Conservation (phyloP, 1,140 invertebrate species). For the Probaryconus sp. region DNA sequence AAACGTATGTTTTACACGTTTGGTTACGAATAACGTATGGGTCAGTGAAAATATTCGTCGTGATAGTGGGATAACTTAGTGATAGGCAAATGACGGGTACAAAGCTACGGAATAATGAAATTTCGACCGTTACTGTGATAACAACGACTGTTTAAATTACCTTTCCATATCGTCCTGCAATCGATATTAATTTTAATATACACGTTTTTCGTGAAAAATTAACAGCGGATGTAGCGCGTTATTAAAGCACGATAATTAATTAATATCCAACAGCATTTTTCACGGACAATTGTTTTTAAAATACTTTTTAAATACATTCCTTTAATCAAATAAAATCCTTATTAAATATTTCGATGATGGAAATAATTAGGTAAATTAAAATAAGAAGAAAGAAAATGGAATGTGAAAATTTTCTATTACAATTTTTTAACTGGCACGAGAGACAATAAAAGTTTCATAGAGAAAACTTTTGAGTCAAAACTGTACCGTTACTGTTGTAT, state of each 20-base stretch:
- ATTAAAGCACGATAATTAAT: constrained; percentile 27
- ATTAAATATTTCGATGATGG: no score
- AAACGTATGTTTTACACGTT: constrained; percentile 33
- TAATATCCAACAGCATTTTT: no score
- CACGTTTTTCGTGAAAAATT: constrained; percentile 19
- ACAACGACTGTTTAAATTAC: constrained; percentile 34
- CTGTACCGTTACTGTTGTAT: no score
- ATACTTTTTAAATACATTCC: no score
- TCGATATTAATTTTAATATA: constrained; percentile 43
- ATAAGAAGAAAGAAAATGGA: no score
- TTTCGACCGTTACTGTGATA: constrained; percentile 38
- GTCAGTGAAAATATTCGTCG: constrained; percentile 44
- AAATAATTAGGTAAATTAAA: no score
- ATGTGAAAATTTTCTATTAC: no score
- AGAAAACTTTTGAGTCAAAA: no score
- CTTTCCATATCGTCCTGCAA: constrained; percentile 14
- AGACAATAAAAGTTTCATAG: no score
- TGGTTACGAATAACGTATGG: constrained; percentile 10
- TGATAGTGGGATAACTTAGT: constrained; percentile 45
- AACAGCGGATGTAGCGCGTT: neutral
- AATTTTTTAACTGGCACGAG: no score
- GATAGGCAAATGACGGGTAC: constrained; percentile 48
- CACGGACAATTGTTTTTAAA: no score
- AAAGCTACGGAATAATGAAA: constrained; percentile 50
- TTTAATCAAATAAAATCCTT: no score